Conservation (phyloP, 2,797 vertebrate genomes). For the Sylvilagus floridanus region DNA sequence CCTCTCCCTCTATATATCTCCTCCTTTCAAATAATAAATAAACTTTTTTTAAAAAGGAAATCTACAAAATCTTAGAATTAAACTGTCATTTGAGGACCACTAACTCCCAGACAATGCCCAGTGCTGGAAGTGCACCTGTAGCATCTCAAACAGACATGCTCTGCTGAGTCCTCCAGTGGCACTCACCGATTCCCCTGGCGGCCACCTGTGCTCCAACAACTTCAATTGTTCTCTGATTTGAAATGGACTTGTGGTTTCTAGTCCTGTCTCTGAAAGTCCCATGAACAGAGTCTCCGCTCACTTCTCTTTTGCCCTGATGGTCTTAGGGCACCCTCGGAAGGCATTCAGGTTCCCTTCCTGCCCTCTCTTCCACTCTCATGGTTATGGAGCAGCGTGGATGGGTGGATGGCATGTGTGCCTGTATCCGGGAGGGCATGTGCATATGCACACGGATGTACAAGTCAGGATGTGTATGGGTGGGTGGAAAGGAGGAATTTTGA, state of each 20-base stretch:
- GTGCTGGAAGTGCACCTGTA: neutral
- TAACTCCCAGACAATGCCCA: neutral
- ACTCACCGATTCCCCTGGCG: neutral
- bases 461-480: neutral
- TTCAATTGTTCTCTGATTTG: neutral
- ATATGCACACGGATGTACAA: neutral
- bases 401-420: neutral
- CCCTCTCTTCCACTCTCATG: neutral
- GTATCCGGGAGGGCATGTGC: too few relatives aligned
- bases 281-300: neutral
- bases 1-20: too few relatives aligned
- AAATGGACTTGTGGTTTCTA: neutral
- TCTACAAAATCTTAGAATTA: neutral
- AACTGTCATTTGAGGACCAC: neutral
- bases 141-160: neutral
- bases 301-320: neutral
- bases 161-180: neutral
- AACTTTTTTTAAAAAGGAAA: neutral
- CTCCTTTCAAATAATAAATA: too few relatives aligned
- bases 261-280: neutral
- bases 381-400: neutral
- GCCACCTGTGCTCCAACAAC: neutral
- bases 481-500: neutral
- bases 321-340: neutral
- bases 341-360: neutral